phyloP scores from a whole-genome alignment of 2,888 invertebrate genomes.

The Drosophila macrospina region DNA sequence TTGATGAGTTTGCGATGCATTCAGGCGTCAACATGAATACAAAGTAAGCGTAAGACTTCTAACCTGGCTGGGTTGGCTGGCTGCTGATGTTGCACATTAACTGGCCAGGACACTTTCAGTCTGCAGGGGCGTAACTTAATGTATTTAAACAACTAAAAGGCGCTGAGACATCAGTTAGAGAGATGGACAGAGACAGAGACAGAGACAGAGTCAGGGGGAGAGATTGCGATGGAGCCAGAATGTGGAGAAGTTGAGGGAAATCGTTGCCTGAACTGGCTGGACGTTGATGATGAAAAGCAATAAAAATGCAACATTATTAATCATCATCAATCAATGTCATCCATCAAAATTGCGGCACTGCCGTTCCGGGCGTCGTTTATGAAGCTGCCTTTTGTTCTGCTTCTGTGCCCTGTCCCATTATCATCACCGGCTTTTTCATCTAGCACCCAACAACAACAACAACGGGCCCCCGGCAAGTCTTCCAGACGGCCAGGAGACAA shows the following conservation, averaged over 20 bases:
- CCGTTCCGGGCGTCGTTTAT: constrained; percentile 42
- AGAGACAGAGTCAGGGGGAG: background rate
- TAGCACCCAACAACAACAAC: constrained; percentile 19
- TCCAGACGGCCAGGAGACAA: constrained; percentile 47
- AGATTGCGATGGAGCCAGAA: too few species aligned
- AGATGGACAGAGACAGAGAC: background rate
- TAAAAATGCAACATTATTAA: constrained; percentile 85
- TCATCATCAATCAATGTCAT: constrained; percentile 86
- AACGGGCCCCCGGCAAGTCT: constrained; percentile 33
- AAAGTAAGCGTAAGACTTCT: constrained; percentile 39
- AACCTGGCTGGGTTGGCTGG: constrained; percentile 35
- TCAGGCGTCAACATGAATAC: constrained; percentile 75
- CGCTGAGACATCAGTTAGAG: constrained; percentile 38
- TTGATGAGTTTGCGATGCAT: constrained; percentile 78
- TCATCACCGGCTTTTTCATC: constrained; percentile 35
- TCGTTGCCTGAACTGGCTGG: constrained; percentile 22
- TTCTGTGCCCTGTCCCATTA: constrained; percentile 51
- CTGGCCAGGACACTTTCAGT: constrained; percentile 37
- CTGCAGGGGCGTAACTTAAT: constrained; percentile 48
- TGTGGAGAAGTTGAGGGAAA: background rate
- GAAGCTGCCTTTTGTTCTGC: constrained; percentile 43
- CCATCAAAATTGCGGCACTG: constrained; percentile 72
- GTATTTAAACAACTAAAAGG: constrained; percentile 61
- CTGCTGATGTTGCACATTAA: constrained; percentile 61
- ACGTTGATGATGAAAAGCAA: constrained; percentile 77